phyloP scores from a whole-genome alignment of 1,140 invertebrate genomes.

The Brachionus manjavacas region DNA sequence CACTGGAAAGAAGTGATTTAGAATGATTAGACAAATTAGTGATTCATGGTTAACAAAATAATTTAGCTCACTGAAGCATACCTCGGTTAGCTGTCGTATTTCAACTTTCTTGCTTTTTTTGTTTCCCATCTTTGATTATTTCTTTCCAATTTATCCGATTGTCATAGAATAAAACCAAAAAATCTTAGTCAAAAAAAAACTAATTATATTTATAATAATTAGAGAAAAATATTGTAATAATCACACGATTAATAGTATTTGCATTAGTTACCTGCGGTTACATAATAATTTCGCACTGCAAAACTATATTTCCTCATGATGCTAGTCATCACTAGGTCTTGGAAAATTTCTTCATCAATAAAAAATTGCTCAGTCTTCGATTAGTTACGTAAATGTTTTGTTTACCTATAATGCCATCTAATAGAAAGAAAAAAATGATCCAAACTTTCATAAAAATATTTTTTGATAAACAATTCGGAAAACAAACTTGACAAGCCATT shows the following conservation, averaged over 20 bases:
- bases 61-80: neutral
- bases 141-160: neutral
- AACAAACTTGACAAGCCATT: neutral
- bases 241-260: neutral
- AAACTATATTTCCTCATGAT: neutral
- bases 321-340: neutral
- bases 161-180: neutral
- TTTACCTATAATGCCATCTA: neutral
- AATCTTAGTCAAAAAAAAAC: neutral
- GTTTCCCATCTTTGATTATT: neutral
- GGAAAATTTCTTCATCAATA: neutral
- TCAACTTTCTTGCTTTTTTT: constrained; percentile 11
- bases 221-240: neutral
- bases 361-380: neutral
- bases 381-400: neutral
- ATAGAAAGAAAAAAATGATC: neutral
- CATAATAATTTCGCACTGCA: neutral
- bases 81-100: neutral
- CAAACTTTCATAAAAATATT: neutral
- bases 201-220: neutral
- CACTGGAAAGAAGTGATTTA: too few species aligned
- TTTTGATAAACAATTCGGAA: neutral
- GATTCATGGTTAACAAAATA: neutral
- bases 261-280: neutral
- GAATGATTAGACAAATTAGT: neutral